phyloP scores from a whole-genome alignment of 1,140 invertebrate species.

The Eriosoma lanigerum region DNA sequence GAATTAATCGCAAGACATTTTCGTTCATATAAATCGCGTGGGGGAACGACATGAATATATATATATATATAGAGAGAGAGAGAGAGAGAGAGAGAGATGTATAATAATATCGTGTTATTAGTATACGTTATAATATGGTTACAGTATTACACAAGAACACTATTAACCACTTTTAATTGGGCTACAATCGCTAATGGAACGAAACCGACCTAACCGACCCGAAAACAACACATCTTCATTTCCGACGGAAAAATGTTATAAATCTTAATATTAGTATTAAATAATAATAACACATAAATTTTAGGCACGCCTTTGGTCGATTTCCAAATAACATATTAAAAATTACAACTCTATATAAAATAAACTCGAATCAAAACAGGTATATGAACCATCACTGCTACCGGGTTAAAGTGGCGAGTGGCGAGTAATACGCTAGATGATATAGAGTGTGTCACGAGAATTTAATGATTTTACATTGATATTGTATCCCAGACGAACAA shows the following conservation, averaged over 20 bases:
- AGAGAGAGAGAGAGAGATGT: no score
- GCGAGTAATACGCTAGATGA: no score
- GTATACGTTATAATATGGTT: neutral
- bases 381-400: neutral
- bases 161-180: constrained; percentile 32
- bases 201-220: neutral
- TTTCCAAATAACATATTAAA: constrained; percentile 7
- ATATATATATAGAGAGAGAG: neutral
- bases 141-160: constrained; percentile 17
- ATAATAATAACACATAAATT: neutral
- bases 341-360: neutral
- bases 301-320: neutral
- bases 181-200: constrained; percentile 2
- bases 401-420: no score
- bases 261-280: no score
- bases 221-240: neutral
- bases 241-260: neutral
- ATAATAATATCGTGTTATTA: no score
- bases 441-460: no score
- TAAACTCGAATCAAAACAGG: neutral
- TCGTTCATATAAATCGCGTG: constrained; percentile 1
- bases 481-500: no score
- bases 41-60: neutral
- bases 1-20: constrained; percentile 8
- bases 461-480: no score